Conservation (phyloP, 1,140 invertebrate genomes). For the Micrasema longulum region DNA sequence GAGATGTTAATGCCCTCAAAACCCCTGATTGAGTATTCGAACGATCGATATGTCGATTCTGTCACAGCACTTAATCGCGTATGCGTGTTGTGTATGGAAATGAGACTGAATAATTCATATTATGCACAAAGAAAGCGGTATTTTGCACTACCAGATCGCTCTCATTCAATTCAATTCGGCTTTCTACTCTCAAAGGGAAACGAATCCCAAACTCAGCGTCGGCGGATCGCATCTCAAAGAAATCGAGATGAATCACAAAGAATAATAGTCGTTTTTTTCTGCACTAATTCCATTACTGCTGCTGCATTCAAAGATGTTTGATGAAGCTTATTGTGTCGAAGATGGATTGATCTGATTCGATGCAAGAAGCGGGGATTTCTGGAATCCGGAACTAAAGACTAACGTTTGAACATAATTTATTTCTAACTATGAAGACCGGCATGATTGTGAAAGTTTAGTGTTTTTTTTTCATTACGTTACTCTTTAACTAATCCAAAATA, state of each 20-base stretch:
- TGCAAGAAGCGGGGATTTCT: neutral
- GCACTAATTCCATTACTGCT: conserved; percentile 26
- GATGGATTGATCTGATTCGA: conserved; percentile 7
- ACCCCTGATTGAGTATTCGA: too few species aligned
- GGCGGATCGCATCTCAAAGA: conserved; percentile 49
- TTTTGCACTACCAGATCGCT: neutral
- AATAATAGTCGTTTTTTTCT: conserved; percentile 6
- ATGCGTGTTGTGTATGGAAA: too few species aligned
- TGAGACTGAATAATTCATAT: too few species aligned
- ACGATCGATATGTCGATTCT: too few species aligned
- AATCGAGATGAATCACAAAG: conserved; percentile 9
- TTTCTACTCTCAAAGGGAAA: conserved; percentile 3
- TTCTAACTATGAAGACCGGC: too few species aligned
- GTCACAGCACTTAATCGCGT: too few species aligned
- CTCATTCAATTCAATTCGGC: neutral
- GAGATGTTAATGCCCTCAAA: too few species aligned
- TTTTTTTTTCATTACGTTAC: too few species aligned
- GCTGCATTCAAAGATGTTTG: conserved; percentile 17
- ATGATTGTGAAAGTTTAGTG: too few species aligned
- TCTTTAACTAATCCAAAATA: too few species aligned
- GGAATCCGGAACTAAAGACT: neutral
- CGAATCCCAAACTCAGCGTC: neutral
- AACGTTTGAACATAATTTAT: too few species aligned
- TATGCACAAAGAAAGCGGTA: neutral
- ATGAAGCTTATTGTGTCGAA: conserved; percentile 17